Evolutionary conservation across 2,113 vertebrate species (phyloP), one percentile per base, ranked within the genome.

Genomic region (Chaenocephalus aceratus): DNA sequence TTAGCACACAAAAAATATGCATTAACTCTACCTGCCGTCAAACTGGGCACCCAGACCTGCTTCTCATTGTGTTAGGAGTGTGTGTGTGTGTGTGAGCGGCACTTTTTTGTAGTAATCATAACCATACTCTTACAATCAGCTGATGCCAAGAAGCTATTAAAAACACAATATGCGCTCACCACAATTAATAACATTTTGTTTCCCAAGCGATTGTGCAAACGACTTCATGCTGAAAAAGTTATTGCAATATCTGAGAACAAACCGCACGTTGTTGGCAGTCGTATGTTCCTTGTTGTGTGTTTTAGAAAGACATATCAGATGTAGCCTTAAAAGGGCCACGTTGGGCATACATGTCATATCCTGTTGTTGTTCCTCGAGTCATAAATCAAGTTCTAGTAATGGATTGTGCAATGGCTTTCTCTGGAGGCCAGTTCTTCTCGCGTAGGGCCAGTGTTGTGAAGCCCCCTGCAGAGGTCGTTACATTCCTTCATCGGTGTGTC

Each of bases 401-500:
- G 18, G 16, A 36, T 86, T 91, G 81, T 84, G 85, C 67, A 87
- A 89, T 41, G 18, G 21, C 44, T 44, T 41, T 70, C 60, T 79
- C 69, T 61, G 41, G 79, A 54, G 66, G 46, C 62, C 72, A 60
- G 34, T 72, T 69, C n/a, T 62, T 10, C 44, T 53, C 46, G 9
- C 21, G 34, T 65, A 48, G 77, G 86, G 73, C 66, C 41, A 60
- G 44, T 44, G 63, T 80, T 89, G 26, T 82, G 36, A 53, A 88
- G 76, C 73, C 75, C 76, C 92, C 89, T 44, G n/a, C 85, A 36
- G 83, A 83, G 84, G 79, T 82, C 4, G 26, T 89, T 88, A 63
- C 82, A 89, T 88, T 92, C 89, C 89, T 60, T n/a, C 66, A 64
- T 79, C 57, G 45, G 15, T 64, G 76, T 85, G 86, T 91, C 83